phyloP scores from a whole-genome alignment of 2,888 invertebrate species.

The Hydriomena furcata region DNA sequence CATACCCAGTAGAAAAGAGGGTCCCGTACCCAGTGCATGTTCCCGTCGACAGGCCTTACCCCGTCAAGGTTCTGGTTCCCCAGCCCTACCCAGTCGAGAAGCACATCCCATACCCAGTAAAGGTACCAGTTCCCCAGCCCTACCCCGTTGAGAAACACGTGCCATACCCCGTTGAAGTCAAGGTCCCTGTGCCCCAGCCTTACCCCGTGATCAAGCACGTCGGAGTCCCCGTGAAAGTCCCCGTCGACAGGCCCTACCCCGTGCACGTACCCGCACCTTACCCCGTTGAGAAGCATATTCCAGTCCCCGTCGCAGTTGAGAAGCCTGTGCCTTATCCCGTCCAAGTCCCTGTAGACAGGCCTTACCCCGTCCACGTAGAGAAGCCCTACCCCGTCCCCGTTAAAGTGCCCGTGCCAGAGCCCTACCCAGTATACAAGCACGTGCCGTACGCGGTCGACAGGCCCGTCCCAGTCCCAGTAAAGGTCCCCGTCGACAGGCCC shows the following conservation, averaged over 20 bases:
- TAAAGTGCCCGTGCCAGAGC: constrained; percentile 83
- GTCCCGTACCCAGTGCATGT: constrained; percentile 88
- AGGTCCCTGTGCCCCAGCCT: constrained; percentile 89
- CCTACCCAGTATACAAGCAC: constrained; percentile 87
- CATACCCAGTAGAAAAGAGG: constrained; percentile 91
- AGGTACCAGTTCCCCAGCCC: constrained; percentile 89
- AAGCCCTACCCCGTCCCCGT: constrained; percentile 80
- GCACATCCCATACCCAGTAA: constrained; percentile 88
- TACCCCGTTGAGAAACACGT: constrained; percentile 91
- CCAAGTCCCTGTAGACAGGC: constrained; percentile 85
- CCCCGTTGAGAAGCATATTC: constrained; percentile 85
- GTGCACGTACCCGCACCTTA: constrained; percentile 86
- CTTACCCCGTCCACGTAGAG: constrained; percentile 81
- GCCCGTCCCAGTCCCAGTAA: constrained; percentile 86
- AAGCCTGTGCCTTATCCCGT: constrained; percentile 86
- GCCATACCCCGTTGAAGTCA: constrained; percentile 88
- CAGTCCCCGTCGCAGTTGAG: constrained; percentile 85
- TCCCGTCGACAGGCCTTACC: constrained; percentile 90
- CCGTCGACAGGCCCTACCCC: constrained; percentile 87
- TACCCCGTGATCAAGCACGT: constrained; percentile 88
- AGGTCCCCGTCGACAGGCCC: constrained; percentile 86
- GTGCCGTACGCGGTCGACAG: constrained; percentile 85
- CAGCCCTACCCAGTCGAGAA: constrained; percentile 92
- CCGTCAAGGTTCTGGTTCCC: constrained; percentile 90
- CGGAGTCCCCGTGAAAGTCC: constrained; percentile 86